These are phyloP conservation scores for Spongilla lacustris DNA, from an alignment of 37 sponge, comb jelly and placozoan genomes.

Conservation along the genomic window DNA sequence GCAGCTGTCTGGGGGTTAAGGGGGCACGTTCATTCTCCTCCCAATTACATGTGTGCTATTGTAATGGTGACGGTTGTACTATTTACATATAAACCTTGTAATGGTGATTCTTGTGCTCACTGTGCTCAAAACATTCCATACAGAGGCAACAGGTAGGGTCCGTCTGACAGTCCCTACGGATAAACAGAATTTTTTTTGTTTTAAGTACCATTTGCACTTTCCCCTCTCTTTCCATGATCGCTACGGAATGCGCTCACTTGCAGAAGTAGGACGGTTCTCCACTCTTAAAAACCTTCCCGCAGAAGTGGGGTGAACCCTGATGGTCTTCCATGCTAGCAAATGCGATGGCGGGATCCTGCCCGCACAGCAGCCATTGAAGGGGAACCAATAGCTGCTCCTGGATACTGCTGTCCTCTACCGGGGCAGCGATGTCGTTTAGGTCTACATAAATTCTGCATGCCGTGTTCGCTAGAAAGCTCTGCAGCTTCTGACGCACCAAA, in stretches of 20 bases:
- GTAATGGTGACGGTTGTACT: too few species aligned
- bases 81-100: constrained; percentile 83
- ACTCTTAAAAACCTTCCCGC: constrained; percentile 74
- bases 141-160: constrained; percentile 93
- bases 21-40: too few species aligned
- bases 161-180: constrained; percentile 81
- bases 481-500: background rate
- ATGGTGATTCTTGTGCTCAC: constrained; percentile 76
- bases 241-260: constrained; percentile 39
- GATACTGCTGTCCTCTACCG: constrained; percentile 9
- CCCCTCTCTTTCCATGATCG: background rate
- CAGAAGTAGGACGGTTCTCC: constrained; percentile 80
- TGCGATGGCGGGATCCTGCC: constrained; percentile 36
- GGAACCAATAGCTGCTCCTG: constrained; percentile 16
- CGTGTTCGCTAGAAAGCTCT: constrained; percentile 25
- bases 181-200: background rate
- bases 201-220: too few species aligned
- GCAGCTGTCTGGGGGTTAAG: background rate
- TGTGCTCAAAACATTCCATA: constrained; percentile 86
- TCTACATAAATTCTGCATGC: constrained; percentile 32
- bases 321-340: constrained; percentile 30
- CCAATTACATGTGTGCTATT: too few species aligned
- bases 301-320: constrained; percentile 40
- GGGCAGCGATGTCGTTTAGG: constrained; percentile 3
- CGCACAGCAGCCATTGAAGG: constrained; percentile 59